Percentiles rank a stretch among this genome's conserved stretches.
phyloP scores from a whole-genome alignment of 2,113 vertebrate genomes.

The Corydoras sp. region DNA sequence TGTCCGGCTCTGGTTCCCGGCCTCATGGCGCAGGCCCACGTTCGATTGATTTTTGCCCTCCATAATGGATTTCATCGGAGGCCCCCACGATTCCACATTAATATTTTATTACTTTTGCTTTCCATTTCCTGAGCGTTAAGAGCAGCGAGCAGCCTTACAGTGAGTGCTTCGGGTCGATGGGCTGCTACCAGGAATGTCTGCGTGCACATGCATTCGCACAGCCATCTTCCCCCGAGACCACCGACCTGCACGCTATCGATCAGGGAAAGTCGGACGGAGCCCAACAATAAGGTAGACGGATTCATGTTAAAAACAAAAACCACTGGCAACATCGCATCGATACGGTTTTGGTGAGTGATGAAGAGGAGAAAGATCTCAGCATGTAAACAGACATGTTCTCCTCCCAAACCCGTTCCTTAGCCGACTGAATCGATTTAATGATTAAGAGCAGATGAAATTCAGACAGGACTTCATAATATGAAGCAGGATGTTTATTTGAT shows the following conservation, averaged over 20 bases:
- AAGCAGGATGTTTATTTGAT: too few species aligned
- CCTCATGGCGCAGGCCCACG: conserved; percentile 4
- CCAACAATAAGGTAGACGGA: conserved; percentile 23
- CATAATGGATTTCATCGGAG: conserved; percentile 56
- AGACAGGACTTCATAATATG: too few species aligned
- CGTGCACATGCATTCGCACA: neutral
- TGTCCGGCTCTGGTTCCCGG: conserved; percentile 20
- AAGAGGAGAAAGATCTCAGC: neutral
- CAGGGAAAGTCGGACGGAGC: neutral
- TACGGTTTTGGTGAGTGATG: neutral
- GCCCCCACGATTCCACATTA: conserved; percentile 51
- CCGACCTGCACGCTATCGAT: conserved; percentile 18
- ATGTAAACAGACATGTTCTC: neutral
- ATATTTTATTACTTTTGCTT: conserved; percentile 55
- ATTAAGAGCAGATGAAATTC: too few species aligned
- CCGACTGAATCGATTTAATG: too few species aligned
- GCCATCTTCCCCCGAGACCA: conserved; percentile 1
- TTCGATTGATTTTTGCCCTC: conserved; percentile 46
- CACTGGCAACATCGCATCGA: neutral
- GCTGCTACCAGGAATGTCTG: conserved; percentile 22
- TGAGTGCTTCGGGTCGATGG: conserved; percentile 38
- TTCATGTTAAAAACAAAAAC: neutral
- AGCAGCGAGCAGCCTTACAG: conserved; percentile 33
- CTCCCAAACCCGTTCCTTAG: too few species aligned
- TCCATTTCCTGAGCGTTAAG: conserved; percentile 52